Evolutionary conservation across 2,888 invertebrate genomes (phyloP).

Genomic region (Agrilus mali): DNA sequence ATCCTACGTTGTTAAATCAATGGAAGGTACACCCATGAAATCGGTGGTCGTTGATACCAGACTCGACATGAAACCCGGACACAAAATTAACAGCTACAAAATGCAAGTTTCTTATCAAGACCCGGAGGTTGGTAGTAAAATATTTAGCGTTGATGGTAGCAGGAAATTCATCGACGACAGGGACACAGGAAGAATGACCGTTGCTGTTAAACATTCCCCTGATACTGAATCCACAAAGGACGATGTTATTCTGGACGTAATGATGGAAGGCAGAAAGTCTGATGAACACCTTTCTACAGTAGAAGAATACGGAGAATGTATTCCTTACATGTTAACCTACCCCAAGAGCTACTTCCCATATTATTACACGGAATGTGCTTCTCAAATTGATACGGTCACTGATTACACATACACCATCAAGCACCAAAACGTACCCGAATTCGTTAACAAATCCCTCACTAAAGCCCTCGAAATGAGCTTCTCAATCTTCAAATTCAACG

Average conservation of each 20-base stretch:
- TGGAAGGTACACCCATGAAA: constrained; percentile 17
- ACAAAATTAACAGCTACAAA: constrained; percentile 21
- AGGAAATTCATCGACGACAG: constrained; percentile 23
- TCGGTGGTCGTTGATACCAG: constrained; percentile 27
- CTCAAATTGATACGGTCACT: constrained; percentile 24
- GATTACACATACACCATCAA: constrained; percentile 25
- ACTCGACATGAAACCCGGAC: constrained; percentile 22
- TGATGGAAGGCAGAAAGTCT: constrained; percentile 23
- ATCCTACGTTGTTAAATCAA: constrained; percentile 24
- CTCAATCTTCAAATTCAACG: neutral
- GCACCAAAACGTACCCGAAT: constrained; percentile 1
- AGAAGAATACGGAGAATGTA: constrained; percentile 17
- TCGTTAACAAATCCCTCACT: too few relatives aligned
- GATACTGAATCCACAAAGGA: constrained; percentile 26
- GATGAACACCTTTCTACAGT: constrained; percentile 25
- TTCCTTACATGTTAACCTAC: constrained; percentile 16
- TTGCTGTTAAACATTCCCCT: constrained; percentile 23
- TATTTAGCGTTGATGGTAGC: constrained; percentile 29
- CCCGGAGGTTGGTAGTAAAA: constrained; percentile 25
- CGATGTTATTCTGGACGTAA: constrained; percentile 23
- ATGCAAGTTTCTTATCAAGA: constrained; percentile 22
- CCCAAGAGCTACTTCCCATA: constrained; percentile 14
- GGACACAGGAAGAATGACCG: constrained; percentile 21
- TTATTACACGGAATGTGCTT: constrained; percentile 17
- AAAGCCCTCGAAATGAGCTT: too few relatives aligned